Evolutionary conservation across 2,113 vertebrate genomes (phyloP), one percentile per base, ranked within the genome.

Genomic region (Periophthalmodon schlosseri): DNA sequence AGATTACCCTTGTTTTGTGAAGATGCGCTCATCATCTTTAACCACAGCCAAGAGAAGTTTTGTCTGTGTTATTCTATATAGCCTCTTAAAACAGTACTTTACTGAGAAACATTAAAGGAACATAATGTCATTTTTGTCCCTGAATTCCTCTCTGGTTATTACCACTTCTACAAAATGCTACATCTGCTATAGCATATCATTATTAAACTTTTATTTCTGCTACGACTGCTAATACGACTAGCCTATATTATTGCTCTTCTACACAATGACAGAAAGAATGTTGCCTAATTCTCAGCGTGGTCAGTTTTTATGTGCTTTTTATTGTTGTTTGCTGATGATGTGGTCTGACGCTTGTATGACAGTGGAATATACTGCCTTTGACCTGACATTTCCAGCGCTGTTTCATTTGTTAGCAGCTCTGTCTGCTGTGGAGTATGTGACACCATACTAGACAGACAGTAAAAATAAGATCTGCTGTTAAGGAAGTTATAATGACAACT

Each of bases 31-130:
- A 58, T 70, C 61, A 63, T 13, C 18, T 44, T 46, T 11, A 49
- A 24, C 46, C 52, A 69, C 52, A 39, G n/a, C 64, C 34, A 2
- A 5, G 6, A 28, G 20, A 68, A 23, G 49, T 46, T 15, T 50
- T 68, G 68, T 68, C 69, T 47, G 68, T 68, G 24, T 64, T 64
- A 61, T 47, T 73, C 24, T 65, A 72, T 79, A 66, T 60, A 54
- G 18, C 13, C 12, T 2, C 24, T 52, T 60, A 57, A 57, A 57
- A 57, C 5, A 56, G 20, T 21, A 23, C 56, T 50, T 9, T 58
- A 71, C 71, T 36, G 11, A 44, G 39, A 18, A 39, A 65, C 33
- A 4, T 65, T 65, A 39, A 65, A 39, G 9, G 0, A 63, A 34
- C 24, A 16, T 16, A 18, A 63, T 63, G 2, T 13, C 3, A 34